Evolutionary conservation across 2,797 vertebrate genomes (phyloP).

Genomic region (Caiman crocodilus): DNA sequence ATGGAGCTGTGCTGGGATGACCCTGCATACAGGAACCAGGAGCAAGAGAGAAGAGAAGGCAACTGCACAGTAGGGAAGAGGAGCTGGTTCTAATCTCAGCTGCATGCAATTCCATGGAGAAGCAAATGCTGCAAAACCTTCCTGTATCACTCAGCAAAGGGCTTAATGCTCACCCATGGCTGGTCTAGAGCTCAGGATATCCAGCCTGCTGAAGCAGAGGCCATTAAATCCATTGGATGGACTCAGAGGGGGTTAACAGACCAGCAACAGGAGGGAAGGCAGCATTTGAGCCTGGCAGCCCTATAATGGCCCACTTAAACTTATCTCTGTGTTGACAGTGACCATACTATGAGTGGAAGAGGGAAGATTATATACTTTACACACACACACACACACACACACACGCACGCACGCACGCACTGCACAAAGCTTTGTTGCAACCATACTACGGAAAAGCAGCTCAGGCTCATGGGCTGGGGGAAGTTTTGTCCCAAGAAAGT

Average conservation of each 20-base stretch:
- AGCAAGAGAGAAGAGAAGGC: too few relatives aligned
- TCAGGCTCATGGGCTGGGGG: neutral
- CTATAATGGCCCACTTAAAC: neutral
- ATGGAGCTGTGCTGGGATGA: too few relatives aligned
- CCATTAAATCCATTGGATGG: neutral
- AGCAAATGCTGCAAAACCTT: neutral
- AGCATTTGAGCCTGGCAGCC: neutral
- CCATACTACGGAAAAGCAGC: neutral
- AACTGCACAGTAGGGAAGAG: neutral
- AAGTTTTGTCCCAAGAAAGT: neutral
- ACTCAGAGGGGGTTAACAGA: neutral
- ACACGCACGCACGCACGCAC: neutral
- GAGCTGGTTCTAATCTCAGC: neutral
- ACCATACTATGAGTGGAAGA: neutral
- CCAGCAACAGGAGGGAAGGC: neutral
- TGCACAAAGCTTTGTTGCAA: neutral
- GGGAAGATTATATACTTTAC: neutral
- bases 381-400: too few relatives aligned
- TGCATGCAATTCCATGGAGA: neutral
- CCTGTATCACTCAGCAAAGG: neutral
- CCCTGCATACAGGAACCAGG: too few relatives aligned
- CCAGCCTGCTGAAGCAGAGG: neutral
- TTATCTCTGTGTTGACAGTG: too few relatives aligned
- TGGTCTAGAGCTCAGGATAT: neutral
- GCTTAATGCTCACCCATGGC: neutral